Conservation (phyloP, 1,140 invertebrate species). For the Drosophila miranda region DNA sequence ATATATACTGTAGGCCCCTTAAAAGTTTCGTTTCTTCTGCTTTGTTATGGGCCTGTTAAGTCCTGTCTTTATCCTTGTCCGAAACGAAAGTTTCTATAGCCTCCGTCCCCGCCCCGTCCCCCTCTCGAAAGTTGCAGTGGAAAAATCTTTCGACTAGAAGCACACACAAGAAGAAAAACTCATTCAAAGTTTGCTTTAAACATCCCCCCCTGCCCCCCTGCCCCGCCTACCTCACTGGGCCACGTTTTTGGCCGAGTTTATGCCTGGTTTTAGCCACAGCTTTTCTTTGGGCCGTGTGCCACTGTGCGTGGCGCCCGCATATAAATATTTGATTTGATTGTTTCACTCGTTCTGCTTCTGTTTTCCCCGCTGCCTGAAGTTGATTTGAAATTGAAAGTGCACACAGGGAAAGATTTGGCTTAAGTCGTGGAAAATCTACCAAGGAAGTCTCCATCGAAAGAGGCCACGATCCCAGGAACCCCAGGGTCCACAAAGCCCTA, state of each 20-base stretch:
- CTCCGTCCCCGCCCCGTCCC: slow-evolving; percentile 1
- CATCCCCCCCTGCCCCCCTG: no score
- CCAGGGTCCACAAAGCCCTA: no score
- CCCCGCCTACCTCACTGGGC: neutral
- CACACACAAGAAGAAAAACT: slow-evolving; percentile 31
- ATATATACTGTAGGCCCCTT: slow-evolving; percentile 29
- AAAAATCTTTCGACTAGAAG: slow-evolving; percentile 16
- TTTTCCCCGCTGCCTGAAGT: slow-evolving; percentile 16
- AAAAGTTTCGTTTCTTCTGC: slow-evolving; percentile 46
- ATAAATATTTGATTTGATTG: slow-evolving; percentile 78
- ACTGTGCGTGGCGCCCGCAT: slow-evolving; percentile 58
- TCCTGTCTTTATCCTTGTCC: slow-evolving; percentile 18
- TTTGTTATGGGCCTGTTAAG: slow-evolving; percentile 42
- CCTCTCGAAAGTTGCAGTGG: slow-evolving; percentile 1
- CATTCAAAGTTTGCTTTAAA: slow-evolving; percentile 25
- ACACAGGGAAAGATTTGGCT: neutral
- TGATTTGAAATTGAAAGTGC: slow-evolving; percentile 45
- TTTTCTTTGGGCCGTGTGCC: slow-evolving; percentile 3
- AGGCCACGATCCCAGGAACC: no score
- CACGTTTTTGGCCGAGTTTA: slow-evolving; percentile 31
- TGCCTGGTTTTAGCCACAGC: slow-evolving; percentile 38
- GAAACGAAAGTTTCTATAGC: slow-evolving; percentile 15
- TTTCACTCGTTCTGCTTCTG: slow-evolving; percentile 17
- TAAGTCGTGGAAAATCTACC: no score
- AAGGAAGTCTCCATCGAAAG: no score